A percentile compares a stretch with the other conserved stretches of the same genome.
Evolutionary conservation across 2,797 vertebrate species (phyloP).

Genomic region (Chaunax sp.): DNA sequence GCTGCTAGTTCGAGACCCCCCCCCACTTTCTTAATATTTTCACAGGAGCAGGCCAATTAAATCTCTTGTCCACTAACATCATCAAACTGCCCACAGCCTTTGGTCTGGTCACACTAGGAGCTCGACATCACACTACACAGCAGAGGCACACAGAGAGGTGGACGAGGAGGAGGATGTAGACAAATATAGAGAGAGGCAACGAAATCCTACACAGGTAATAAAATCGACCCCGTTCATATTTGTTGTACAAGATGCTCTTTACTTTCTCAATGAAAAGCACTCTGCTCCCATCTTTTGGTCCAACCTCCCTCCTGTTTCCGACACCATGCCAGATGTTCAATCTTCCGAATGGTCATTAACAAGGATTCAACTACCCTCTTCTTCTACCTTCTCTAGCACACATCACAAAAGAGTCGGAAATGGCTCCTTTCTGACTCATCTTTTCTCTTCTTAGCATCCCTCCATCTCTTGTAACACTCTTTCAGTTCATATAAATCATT

Average conservation of each 20-base stretch:
- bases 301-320: not conserved
- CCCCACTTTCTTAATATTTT: no score
- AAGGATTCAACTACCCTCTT: not conserved
- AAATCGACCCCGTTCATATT: conserved; percentile 24
- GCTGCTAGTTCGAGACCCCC: conserved; percentile 18
- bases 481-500: conserved; percentile 7
- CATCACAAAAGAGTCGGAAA: not conserved
- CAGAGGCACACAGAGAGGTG: conserved; percentile 42
- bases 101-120: conserved; percentile 70
- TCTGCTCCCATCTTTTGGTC: conserved; percentile 5
- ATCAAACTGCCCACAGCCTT: conserved; percentile 56
- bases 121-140: conserved; percentile 38
- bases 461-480: not conserved
- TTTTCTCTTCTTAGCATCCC: not conserved
- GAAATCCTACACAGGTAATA: conserved; percentile 60
- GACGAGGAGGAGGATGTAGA: conserved; percentile 62
- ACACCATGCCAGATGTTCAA: conserved; percentile 16
- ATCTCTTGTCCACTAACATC: conserved; percentile 22
- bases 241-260: conserved; percentile 44
- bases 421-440: conserved; percentile 1
- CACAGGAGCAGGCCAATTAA: not conserved
- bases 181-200: conserved; percentile 47
- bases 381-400: conserved; percentile 1
- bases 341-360: not conserved
- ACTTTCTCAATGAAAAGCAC: conserved; percentile 7